Base-by-base conservation (phyloP, 2,797 vertebrate species). In the Halcyon smyrnensis region DNA sequence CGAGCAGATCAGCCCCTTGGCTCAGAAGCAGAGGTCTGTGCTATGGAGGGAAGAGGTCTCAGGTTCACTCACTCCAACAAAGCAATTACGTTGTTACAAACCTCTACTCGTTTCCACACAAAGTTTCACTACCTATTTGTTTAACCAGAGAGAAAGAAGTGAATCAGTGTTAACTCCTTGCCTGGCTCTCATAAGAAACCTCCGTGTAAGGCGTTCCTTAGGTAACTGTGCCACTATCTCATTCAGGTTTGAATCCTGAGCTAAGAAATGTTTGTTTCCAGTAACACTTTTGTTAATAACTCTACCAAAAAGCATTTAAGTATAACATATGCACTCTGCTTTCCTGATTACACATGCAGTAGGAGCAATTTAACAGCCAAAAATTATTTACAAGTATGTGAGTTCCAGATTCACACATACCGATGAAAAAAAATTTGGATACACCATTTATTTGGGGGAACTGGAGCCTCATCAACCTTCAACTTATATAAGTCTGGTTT, bases 1-100 rank as follows among this genome's bases (percentile, higher is more conserved):
- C 0, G 0, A 53, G 57, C 50, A 27, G 25, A 34, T 65, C 83
- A 41, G 67, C 20, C 46, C 81, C 51, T 51, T 3, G 1, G 36
- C 81, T 84, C 87, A 73, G 87, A 64, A 68, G 64, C 45, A 20
- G 5, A 28, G 56, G 30, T 69, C 68, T 15, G 43, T 0, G 3
- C 67, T 67, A 28, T 1, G 1, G 1, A 27, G n/a, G 43, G 48
- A 80, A 48, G 20, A n/a, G 75, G 60, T 45, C 75, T 53, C 3
- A 0, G 48, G 14, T 71, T 77, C 62, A 13, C 41, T 17, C 71
- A 62, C 34, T 25, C 68, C 3, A 6, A 90, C 46, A 71, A 65
- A 73, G 89, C 63, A n/a, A 51, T 60, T 56, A 6, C 7, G 27
- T 9, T 25, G 13, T 36, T 65, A 85, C 46, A 93, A 59, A 94